phyloP scores from a whole-genome alignment of 1,140 invertebrate species.

The Pectinophora gossypiella region DNA sequence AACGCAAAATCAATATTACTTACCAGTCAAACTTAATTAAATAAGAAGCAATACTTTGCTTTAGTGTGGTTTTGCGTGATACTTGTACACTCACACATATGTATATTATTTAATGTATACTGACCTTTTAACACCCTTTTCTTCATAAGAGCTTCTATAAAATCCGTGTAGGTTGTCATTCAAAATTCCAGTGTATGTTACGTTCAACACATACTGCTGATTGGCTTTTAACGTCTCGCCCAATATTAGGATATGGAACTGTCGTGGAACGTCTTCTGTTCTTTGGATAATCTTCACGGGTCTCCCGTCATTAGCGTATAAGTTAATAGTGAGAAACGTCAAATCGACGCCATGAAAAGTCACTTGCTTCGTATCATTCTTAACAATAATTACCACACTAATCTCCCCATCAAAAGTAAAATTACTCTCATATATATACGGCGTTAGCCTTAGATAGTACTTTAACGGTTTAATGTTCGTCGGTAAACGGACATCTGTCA shows the following conservation, averaged over 20 bases:
- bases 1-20: too few relatives aligned
- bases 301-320: conserved; percentile 50
- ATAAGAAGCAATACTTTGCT: too few relatives aligned
- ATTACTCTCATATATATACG: conserved; percentile 83
- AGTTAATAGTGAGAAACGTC: conserved; percentile 75
- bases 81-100: too few relatives aligned
- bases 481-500: conserved; percentile 81
- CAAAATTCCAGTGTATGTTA: conserved; percentile 83
- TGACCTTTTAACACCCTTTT: conserved; percentile 82
- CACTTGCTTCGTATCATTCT: conserved; percentile 81
- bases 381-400: conserved; percentile 80
- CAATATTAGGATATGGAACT: conserved; percentile 85
- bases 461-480: conserved; percentile 79
- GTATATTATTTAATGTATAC: conserved; percentile 1
- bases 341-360: conserved; percentile 86
- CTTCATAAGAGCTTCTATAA: conserved; percentile 89
- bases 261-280: conserved; percentile 78
- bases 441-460: conserved; percentile 82
- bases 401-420: conserved; percentile 87
- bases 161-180: conserved; percentile 90
- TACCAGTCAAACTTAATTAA: too few relatives aligned
- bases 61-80: too few relatives aligned
- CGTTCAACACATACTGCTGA: conserved; percentile 79
- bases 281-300: conserved; percentile 48
- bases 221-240: conserved; percentile 76